phyloP scores from a whole-genome alignment of 2,113 vertebrate species.

The Lichenostomus cassidix region DNA sequence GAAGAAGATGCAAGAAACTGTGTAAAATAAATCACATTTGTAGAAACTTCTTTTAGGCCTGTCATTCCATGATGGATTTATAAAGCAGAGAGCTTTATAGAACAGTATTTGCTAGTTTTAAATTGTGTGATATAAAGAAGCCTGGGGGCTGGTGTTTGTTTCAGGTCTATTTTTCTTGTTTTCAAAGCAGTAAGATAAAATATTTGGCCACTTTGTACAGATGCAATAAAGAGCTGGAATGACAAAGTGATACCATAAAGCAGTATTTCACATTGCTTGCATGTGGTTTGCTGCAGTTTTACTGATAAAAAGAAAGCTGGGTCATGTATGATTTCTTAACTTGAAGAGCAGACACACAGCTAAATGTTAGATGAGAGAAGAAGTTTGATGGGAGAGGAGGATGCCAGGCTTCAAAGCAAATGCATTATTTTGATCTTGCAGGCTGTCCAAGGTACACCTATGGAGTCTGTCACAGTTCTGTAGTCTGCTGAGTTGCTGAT shows the following conservation, averaged over 20 bases:
- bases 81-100: neutral
- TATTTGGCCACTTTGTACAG: neutral
- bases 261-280: neutral
- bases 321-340: neutral
- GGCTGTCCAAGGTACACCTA: neutral
- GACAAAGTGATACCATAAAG: neutral
- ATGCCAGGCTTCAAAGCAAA: neutral
- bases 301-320: constrained; percentile 4
- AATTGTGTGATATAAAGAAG: neutral
- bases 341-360: neutral
- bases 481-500: neutral
- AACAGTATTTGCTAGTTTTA: neutral
- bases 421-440: constrained; percentile 1
- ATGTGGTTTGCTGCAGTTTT: neutral
- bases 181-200: constrained; percentile 19
- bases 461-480: neutral
- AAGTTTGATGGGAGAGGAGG: neutral
- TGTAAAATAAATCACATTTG: neutral
- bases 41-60: neutral
- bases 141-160: neutral
- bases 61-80: neutral
- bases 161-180: neutral
- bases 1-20: neutral
- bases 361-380: neutral
- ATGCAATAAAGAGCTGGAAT: neutral